phyloP scores from a whole-genome alignment of 1,140 invertebrate genomes.

The Chelonus insularis region DNA sequence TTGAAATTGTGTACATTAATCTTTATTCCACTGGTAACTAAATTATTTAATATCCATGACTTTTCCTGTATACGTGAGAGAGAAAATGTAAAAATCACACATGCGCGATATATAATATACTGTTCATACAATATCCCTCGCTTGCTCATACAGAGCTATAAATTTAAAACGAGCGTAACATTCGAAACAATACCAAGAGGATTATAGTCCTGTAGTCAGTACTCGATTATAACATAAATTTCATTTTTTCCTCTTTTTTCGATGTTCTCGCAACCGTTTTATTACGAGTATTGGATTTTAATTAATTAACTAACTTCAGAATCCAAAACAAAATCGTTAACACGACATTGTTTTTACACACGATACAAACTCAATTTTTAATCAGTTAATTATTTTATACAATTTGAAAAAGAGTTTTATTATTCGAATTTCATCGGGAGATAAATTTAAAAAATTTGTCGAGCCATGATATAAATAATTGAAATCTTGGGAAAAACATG shows the following conservation, averaged over 20 bases:
- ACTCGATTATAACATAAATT: constrained; percentile 1
- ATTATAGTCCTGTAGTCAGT: neutral
- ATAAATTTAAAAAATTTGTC: no score
- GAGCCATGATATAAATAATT: no score
- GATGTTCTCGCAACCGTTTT: no score
- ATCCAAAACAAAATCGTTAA: no score
- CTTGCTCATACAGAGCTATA: neutral
- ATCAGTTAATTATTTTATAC: no score
- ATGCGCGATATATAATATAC: neutral
- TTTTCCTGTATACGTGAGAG: neutral
- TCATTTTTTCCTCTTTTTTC: neutral
- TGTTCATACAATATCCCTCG: neutral
- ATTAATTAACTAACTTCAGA: no score
- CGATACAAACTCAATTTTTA: no score
- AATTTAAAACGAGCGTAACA: neutral
- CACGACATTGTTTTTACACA: no score
- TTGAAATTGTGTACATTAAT: neutral
- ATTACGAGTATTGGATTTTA: no score
- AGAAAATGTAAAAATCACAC: neutral
- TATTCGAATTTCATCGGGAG: no score
- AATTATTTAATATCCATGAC: constrained; percentile 1
- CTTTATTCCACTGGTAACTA: neutral
- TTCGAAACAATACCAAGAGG: constrained; percentile 9
- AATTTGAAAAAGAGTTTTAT: no score
- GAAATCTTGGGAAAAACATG: no score